phyloP scores from a whole-genome alignment of 2,888 invertebrate species.

The Spilarctia lutea region DNA sequence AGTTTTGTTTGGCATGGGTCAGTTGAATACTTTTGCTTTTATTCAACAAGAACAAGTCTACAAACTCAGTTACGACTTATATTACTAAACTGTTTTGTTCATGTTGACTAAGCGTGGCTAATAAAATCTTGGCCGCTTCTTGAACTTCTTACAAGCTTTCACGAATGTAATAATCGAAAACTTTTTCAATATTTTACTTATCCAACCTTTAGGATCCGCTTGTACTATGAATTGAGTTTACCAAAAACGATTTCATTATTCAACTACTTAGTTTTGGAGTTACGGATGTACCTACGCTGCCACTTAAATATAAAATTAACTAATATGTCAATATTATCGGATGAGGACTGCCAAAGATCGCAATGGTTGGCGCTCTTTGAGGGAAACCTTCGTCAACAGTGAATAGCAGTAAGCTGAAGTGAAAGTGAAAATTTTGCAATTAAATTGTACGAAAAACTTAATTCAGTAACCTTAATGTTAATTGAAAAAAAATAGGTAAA shows the following conservation, averaged over 20 bases:
- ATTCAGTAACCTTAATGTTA: no score
- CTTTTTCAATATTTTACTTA: constrained; percentile 45
- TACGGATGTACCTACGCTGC: background rate
- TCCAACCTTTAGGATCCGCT: constrained; percentile 8
- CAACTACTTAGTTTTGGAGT: background rate
- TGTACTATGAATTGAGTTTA: background rate
- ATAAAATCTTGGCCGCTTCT: constrained; percentile 27
- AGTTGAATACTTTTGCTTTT: constrained; percentile 4
- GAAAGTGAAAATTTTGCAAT: background rate
- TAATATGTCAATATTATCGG: background rate
- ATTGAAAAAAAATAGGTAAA: no score
- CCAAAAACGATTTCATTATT: constrained; percentile 2
- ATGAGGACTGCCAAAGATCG: no score
- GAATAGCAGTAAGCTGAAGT: no score
- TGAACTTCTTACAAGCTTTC: constrained; percentile 15
- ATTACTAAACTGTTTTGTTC: constrained; percentile 30
- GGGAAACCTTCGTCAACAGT: no score
- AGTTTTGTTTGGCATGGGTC: background rate
- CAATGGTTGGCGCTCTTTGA: no score
- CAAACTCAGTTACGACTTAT: constrained; percentile 22
- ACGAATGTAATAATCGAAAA: constrained; percentile 37
- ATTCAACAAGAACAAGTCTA: constrained; percentile 9
- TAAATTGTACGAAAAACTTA: background rate
- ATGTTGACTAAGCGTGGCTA: constrained; percentile 32
- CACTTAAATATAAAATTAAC: background rate